Conservation (phyloP, 2,797 vertebrate genomes). For the Tarsius wallacei region DNA sequence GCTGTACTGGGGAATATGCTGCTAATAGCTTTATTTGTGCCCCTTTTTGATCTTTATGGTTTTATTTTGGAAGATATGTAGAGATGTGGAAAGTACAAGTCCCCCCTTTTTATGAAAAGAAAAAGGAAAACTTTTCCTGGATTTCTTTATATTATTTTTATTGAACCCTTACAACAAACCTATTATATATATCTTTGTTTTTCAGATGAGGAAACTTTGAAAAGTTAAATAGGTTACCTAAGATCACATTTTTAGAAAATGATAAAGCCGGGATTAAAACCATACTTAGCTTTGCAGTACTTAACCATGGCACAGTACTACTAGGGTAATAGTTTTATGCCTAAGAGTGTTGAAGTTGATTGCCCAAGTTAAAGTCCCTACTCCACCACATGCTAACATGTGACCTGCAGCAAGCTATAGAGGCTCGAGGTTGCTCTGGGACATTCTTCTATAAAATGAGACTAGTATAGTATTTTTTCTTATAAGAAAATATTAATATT, state of each 20-base stretch:
- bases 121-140: not conserved
- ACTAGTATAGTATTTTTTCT: not conserved
- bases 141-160: not conserved
- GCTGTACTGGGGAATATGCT: not conserved
- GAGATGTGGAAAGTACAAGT: not conserved
- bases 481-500: constrained; percentile 34
- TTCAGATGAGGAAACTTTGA: constrained; percentile 42
- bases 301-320: not conserved
- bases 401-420: not conserved
- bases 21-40: not conserved
- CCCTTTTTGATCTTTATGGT: not conserved
- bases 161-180: not conserved
- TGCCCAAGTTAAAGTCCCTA: not conserved
- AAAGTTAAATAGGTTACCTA: not conserved
- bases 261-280: not conserved
- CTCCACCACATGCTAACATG: not conserved
- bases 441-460: constrained; percentile 4
- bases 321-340: not conserved
- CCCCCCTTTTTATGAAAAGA: not conserved
- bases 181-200: not conserved
- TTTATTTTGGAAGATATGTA: constrained; percentile 15
- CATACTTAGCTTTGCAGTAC: not conserved
- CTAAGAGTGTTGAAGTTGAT: not conserved
- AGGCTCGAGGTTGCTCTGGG: not conserved
- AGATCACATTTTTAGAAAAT: not conserved